phyloP scores from a whole-genome alignment of 2,797 vertebrate species.

The Cyprinella venusta region DNA sequence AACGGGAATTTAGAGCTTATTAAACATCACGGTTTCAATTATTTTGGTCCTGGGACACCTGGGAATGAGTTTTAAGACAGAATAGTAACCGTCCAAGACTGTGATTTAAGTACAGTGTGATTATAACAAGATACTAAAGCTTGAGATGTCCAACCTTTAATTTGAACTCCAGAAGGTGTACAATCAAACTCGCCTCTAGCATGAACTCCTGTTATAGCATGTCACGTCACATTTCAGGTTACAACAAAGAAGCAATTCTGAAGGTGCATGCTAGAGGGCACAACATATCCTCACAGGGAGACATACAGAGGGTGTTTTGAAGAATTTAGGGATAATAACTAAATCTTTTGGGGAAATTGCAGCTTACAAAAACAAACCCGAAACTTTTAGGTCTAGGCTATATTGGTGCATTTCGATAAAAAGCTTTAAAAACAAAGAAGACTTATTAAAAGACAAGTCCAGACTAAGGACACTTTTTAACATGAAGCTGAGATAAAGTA shows the following conservation, averaged over 20 bases:
- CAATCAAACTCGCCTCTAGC: background rate
- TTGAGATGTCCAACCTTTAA: background rate
- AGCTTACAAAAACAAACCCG: conserved; percentile 8
- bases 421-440: background rate
- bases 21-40: background rate
- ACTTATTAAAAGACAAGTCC: background rate
- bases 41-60: background rate
- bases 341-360: background rate
- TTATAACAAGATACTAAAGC: conserved; percentile 5
- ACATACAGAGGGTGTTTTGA: background rate
- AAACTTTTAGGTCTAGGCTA: background rate
- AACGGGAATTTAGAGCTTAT: background rate
- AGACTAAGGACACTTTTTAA: background rate
- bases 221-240: conserved; percentile 30
- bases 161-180: background rate
- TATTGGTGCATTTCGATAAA: background rate
- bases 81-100: background rate
- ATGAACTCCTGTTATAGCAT: conserved; percentile 33
- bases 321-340: background rate
- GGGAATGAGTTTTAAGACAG: background rate
- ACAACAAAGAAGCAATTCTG: conserved; percentile 40
- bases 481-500: background rate
- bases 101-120: background rate
- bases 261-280: conserved; percentile 35
- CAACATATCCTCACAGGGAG: conserved; percentile 2